Base-by-base conservation (phyloP, 2,797 vertebrate genomes). In the Gallinago stenura region DNA sequence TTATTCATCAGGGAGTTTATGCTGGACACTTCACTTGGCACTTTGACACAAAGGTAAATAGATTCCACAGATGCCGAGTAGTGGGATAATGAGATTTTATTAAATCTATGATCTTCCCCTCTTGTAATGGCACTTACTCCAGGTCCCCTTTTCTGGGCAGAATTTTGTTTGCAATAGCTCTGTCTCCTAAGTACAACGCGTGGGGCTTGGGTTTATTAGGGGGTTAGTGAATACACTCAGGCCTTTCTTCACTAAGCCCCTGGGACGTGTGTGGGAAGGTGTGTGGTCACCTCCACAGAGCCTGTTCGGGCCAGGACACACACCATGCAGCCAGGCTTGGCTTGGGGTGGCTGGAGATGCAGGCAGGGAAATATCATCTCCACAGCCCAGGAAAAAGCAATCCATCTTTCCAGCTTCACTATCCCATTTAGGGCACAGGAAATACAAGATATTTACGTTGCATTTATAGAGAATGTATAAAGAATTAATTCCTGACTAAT, bases 41-140 rank as follows among this genome's bases (percentile, higher is more conserved):
- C 65, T 87, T 75, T 79, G 75, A 87, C 93, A 84, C 76, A 24
- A 87, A 92, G 58, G 77, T 79, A 96, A 90, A 82, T 68, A 71
- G 43, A 90, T 90, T 79, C 79, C 62, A 84, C 8, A 19, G 86
- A 81, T 41, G 54, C 39, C 0, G 2, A 90, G 56, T 62, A 28
- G 54, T 22, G 43, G 83, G 72, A 72, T 85, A 95, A 92, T 45
- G 58, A 85, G 78, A 78, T 83, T 85, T 93, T 95, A 87, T 91
- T 95, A 85, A 93, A 94, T 50, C 53, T 68, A 20, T 64, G 76
- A 72, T 83, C 86, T 84, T 89, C 72, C 30, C 39, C 46, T 92
- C 72, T 58, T 62, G 43, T 45, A 82, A 31, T 15, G 73, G 30
- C 62, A 33, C 53, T 71, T 76, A 12, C 24, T 57, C 37, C 37